Percentiles rank a stretch among this genome's conserved stretches.
Conservation (phyloP, 2,888 invertebrate genomes). For the Coleophora flavipennella region DNA sequence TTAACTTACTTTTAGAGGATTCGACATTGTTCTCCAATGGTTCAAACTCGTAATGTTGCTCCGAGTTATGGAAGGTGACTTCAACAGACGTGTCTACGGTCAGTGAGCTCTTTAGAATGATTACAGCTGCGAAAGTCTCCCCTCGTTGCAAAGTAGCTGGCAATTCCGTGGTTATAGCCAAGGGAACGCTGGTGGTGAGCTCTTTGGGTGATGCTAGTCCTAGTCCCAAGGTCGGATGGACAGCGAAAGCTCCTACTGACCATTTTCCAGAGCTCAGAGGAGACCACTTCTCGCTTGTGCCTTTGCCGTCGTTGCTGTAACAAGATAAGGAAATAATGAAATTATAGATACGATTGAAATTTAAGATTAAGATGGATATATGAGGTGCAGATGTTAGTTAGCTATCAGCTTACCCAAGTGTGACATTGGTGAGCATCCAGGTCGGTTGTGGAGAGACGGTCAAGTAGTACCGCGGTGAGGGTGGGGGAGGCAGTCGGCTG, state of each 20-base stretch:
- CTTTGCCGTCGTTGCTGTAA: constrained; percentile 52
- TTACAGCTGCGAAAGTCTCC: constrained; percentile 90
- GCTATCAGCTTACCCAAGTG: constrained; percentile 75
- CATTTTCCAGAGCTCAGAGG: constrained; percentile 44
- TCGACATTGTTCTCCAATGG: constrained; percentile 84
- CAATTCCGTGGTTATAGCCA: constrained; percentile 88
- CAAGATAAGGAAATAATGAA: neutral
- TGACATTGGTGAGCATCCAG: constrained; percentile 89
- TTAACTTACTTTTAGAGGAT: constrained; percentile 76
- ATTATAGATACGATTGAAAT: no score
- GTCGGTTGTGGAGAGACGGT: constrained; percentile 80
- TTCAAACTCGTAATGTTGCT: constrained; percentile 85
- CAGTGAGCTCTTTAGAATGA: constrained; percentile 91
- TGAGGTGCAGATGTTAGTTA: no score
- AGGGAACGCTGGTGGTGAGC: constrained; percentile 69
- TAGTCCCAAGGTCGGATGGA: constrained; percentile 56
- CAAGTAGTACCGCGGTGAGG: constrained; percentile 85
- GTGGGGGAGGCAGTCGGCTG: constrained; percentile 87
- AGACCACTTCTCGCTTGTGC: constrained; percentile 50
- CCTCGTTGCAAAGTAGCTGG: constrained; percentile 92
- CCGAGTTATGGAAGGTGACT: constrained; percentile 86
- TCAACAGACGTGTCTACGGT: constrained; percentile 83
- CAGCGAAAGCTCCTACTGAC: constrained; percentile 57
- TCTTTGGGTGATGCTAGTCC: constrained; percentile 46
- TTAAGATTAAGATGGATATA: no score